Conservation (phyloP, 2,113 vertebrate genomes). For the Crotalus viridis region DNA sequence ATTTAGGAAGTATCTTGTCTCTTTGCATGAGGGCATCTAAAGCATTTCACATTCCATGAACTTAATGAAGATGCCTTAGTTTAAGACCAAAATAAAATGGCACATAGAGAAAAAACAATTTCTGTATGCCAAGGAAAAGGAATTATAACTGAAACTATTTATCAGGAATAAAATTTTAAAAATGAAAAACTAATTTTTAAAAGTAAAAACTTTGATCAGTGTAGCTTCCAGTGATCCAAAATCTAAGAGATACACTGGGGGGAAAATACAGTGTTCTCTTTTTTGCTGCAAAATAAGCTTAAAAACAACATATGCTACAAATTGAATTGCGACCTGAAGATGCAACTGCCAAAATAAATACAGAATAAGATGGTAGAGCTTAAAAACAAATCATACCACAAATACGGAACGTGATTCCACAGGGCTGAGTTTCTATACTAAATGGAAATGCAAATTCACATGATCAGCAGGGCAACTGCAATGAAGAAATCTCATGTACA, state of each 20-base stretch:
- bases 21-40: background rate
- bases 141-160: background rate
- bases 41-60: background rate
- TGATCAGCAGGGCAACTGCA: background rate
- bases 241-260: background rate
- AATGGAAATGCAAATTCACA: background rate
- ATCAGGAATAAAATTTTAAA: background rate
- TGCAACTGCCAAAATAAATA: background rate
- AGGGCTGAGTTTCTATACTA: background rate
- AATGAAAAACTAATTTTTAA: background rate
- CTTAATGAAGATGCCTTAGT: background rate
- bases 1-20: background rate
- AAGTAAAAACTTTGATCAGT: background rate
- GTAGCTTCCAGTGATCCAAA: background rate
- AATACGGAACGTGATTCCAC: no score
- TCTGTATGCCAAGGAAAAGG: background rate
- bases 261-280: background rate
- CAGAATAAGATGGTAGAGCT: background rate
- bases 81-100: background rate
- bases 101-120: background rate
- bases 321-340: background rate
- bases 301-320: background rate
- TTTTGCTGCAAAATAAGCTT: background rate
- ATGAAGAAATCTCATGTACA: background rate
- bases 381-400: no score